phyloP scores from a whole-genome alignment of 2,888 invertebrate genomes.

The Pegoplata infirma region DNA sequence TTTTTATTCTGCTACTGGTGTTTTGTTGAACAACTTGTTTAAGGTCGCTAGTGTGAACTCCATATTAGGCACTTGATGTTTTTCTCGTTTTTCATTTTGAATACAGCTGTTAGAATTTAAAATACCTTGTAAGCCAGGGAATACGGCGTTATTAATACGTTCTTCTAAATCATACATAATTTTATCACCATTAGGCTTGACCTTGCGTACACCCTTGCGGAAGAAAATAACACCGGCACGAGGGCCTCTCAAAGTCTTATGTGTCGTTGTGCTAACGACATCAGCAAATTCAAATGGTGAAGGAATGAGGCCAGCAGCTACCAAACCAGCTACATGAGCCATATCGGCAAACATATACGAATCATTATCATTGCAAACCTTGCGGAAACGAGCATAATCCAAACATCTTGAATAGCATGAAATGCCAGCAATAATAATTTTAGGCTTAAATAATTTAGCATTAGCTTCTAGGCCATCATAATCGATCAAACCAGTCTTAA shows the following conservation, averaged over 20 bases:
- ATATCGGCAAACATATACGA: constrained; percentile 96
- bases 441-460: constrained; percentile 93
- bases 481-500: constrained; percentile 92
- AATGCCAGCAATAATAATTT: constrained; percentile 94
- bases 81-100: no score
- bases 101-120: no score
- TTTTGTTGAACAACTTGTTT: no score
- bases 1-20: no score
- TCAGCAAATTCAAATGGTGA: constrained; percentile 95
- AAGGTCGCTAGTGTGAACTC: no score
- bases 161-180: constrained; percentile 92
- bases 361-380: constrained; percentile 90
- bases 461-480: constrained; percentile 91
- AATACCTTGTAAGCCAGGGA: constrained; percentile 87
- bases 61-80: no score
- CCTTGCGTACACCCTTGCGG: constrained; percentile 90
- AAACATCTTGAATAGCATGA: constrained; percentile 96
- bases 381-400: constrained; percentile 92
- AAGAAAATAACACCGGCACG: constrained; percentile 95
- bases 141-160: constrained; percentile 88
- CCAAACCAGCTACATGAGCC: constrained; percentile 96
- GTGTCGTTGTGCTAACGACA: constrained; percentile 96
- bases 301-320: constrained; percentile 92
- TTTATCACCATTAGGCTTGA: constrained; percentile 90
- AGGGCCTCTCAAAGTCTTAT: constrained; percentile 94